phyloP scores from a whole-genome alignment of 2,888 invertebrate genomes.

The Drosophila subsilvestris region DNA sequence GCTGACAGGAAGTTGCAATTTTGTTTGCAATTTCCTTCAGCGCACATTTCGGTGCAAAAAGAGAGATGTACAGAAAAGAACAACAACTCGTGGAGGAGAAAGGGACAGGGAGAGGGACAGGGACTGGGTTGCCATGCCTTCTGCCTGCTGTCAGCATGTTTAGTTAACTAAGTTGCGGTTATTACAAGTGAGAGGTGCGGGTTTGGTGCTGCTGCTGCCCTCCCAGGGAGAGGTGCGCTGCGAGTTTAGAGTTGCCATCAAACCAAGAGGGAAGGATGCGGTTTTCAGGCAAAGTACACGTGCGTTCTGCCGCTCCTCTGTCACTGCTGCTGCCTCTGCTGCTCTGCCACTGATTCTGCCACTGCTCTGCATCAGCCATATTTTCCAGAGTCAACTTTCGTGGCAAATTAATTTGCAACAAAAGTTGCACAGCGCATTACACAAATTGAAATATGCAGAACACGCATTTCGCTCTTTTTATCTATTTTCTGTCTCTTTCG shows the following conservation, averaged over 20 bases:
- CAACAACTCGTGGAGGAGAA: background rate
- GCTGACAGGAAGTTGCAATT: slow-evolving; percentile 82
- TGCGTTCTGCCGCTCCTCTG: slow-evolving; percentile 30
- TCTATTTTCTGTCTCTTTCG: background rate
- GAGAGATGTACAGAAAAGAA: slow-evolving; percentile 8
- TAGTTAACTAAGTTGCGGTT: slow-evolving; percentile 79
- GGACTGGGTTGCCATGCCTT: slow-evolving; percentile 33
- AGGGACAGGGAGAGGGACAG: slow-evolving; percentile 11
- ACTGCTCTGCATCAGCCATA: slow-evolving; percentile 38
- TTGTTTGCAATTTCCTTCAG: slow-evolving; percentile 83
- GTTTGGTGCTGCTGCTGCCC: slow-evolving; percentile 17
- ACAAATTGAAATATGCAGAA: slow-evolving; percentile 68
- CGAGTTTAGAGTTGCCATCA: slow-evolving; percentile 3
- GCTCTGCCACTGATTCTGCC: slow-evolving; percentile 2
- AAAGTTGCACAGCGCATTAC: slow-evolving; percentile 69
- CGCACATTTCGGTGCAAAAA: slow-evolving; percentile 57
- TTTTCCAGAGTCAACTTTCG: slow-evolving; percentile 63
- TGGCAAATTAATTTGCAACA: slow-evolving; percentile 76
- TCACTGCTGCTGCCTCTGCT: background rate
- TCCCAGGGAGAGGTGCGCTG: slow-evolving; percentile 10
- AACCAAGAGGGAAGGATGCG: background rate
- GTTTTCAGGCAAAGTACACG: slow-evolving; percentile 25
- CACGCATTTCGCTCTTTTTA: slow-evolving; percentile 26
- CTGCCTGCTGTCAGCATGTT: slow-evolving; percentile 69
- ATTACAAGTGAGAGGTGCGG: slow-evolving; percentile 63